phyloP scores from a whole-genome alignment of 2,113 vertebrate species.

The Pogonocichla stellata region DNA sequence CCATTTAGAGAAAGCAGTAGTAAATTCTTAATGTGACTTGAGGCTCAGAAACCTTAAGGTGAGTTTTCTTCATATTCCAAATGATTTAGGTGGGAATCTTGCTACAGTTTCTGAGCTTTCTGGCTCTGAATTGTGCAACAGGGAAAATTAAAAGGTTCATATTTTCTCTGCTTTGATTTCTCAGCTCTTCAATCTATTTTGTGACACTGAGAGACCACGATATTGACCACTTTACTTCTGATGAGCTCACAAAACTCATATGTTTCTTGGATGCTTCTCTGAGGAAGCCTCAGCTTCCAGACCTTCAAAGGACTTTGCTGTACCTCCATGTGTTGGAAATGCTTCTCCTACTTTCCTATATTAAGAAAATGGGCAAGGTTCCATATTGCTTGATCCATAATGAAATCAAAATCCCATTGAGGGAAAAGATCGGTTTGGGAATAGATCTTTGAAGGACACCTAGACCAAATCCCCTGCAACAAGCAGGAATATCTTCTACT shows the following conservation, averaged over 20 bases:
- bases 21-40: background rate
- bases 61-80: background rate
- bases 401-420: background rate
- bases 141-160: background rate
- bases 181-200: background rate
- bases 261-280: background rate
- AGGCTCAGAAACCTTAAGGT: background rate
- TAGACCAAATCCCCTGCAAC: background rate
- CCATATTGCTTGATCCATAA: background rate
- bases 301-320: background rate
- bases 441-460: background rate
- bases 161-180: background rate
- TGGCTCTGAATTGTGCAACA: background rate
- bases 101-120: background rate
- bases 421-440: background rate
- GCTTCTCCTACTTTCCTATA: background rate
- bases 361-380: background rate
- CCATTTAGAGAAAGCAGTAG: background rate
- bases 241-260: background rate
- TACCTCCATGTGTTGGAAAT: fast-evolving
- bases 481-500: background rate
- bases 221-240: background rate
- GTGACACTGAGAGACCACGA: background rate
- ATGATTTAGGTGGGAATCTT: background rate
- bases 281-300: background rate